Conservation (phyloP, 1,140 invertebrate species). For the Neodiprion pinetum region DNA sequence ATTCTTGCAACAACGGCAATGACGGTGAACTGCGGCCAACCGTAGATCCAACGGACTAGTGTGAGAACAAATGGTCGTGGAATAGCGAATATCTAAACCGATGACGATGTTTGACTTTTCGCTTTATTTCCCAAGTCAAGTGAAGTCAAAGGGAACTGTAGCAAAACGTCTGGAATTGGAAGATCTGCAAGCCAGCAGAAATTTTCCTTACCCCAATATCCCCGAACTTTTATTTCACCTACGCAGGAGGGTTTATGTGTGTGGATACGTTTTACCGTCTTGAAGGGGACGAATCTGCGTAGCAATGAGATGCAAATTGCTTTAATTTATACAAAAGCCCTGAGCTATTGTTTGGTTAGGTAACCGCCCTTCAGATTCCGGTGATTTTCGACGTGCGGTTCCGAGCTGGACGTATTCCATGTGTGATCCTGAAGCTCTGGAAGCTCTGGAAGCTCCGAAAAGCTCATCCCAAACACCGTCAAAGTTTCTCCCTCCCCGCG, state of each 20-base stretch:
- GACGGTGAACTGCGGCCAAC: too few species aligned
- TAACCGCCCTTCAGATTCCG: conserved; percentile 38
- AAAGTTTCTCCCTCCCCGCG: neutral
- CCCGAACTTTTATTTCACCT: too few species aligned
- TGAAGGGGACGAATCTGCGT: neutral
- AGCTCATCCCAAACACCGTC: neutral
- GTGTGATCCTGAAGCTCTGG: neutral
- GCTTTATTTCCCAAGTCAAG: neutral
- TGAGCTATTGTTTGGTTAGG: conserved; percentile 45
- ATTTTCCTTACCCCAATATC: too few species aligned
- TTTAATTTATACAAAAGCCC: conserved; percentile 50
- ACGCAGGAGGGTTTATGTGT: too few species aligned
- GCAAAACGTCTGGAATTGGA: neutral
- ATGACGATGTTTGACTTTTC: too few species aligned
- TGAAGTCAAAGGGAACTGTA: neutral
- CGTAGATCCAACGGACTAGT: too few species aligned
- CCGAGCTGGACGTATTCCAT: neutral
- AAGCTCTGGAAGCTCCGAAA: too few species aligned
- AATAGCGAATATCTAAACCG: too few species aligned
- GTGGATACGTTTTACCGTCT: neutral
- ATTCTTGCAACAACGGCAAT: too few species aligned
- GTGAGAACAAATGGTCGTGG: too few species aligned
- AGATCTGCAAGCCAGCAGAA: too few species aligned
- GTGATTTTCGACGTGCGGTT: conserved; percentile 4
- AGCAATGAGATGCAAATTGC: conserved; percentile 46